A percentile compares a stretch with the other conserved stretches of the same genome.
These are phyloP conservation scores for Mormyrus hasselquistii DNA, from an alignment of 2,797 vertebrate genomes.

Conservation along the genomic window DNA sequence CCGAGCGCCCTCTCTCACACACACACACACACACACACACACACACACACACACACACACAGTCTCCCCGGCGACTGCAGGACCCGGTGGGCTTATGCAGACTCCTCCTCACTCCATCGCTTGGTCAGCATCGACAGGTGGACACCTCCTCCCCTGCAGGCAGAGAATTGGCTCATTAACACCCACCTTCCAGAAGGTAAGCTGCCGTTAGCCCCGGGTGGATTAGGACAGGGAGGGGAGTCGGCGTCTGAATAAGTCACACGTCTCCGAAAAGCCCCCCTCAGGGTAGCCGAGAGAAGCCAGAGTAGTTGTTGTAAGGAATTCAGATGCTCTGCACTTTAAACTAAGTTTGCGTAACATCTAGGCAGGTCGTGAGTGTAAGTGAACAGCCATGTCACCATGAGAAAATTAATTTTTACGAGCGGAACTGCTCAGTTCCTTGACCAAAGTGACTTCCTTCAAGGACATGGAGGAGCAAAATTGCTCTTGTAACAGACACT, in stretches of 20 bases:
- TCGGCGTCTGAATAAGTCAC: background rate
- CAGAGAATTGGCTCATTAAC: slow-evolving; percentile 36
- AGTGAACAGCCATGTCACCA: background rate
- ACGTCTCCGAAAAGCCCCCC: background rate
- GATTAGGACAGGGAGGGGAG: background rate
- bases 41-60: slow-evolving; percentile 34
- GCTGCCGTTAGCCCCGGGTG: too few relatives aligned
- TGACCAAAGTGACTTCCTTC: background rate
- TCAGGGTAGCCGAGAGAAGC: background rate
- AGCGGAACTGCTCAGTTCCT: background rate
- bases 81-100: slow-evolving; percentile 56
- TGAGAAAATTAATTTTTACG: background rate
- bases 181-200: background rate
- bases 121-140: slow-evolving; percentile 93
- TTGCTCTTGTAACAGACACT: background rate
- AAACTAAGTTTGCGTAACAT: background rate
- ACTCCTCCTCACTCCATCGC: slow-evolving; percentile 79
- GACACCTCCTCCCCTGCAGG: slow-evolving; percentile 80
- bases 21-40: too few relatives aligned
- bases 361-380: background rate
- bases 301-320: background rate
- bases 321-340: background rate
- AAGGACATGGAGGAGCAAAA: background rate
- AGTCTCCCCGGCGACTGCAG: slow-evolving; percentile 55
- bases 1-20: background rate